phyloP scores from a whole-genome alignment of 37 sponge, comb jelly and placozoan species.

The Mnemiopsis leidyi region DNA sequence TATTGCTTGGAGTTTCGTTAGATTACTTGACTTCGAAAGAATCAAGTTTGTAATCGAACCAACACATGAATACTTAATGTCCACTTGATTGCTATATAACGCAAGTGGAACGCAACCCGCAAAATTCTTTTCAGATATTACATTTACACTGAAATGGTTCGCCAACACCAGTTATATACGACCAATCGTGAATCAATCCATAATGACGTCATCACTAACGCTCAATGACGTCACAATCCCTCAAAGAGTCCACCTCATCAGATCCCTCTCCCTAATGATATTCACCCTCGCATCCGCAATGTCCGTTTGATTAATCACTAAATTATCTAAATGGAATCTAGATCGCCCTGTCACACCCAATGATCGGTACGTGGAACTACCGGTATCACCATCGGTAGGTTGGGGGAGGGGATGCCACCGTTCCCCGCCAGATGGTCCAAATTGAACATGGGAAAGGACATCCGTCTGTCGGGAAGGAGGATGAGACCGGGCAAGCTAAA shows the following conservation, averaged over 20 bases:
- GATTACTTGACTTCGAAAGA: background rate
- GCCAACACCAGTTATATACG: background rate
- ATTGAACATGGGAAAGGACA: constrained; percentile 30
- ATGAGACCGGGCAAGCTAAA: background rate
- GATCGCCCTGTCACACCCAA: constrained; percentile 23
- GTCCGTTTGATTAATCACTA: background rate
- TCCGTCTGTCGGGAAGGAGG: background rate
- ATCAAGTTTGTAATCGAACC: background rate
- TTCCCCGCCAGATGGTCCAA: constrained; percentile 1
- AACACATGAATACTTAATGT: background rate
- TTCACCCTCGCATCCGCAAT: no score
- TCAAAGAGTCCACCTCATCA: no score
- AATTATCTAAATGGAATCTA: background rate
- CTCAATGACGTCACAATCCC: background rate
- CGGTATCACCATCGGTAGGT: background rate
- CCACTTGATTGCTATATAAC: background rate
- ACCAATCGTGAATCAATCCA: background rate
- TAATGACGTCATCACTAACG: background rate
- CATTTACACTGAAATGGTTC: background rate
- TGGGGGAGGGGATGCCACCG: background rate
- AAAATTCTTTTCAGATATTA: background rate
- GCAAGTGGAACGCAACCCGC: background rate
- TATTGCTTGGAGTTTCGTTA: background rate
- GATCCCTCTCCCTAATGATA: no score
- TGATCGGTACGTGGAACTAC: constrained; percentile 5